Evolutionary conservation across 2,888 invertebrate genomes (phyloP).

Genomic region (Limnephilus auricula): DNA sequence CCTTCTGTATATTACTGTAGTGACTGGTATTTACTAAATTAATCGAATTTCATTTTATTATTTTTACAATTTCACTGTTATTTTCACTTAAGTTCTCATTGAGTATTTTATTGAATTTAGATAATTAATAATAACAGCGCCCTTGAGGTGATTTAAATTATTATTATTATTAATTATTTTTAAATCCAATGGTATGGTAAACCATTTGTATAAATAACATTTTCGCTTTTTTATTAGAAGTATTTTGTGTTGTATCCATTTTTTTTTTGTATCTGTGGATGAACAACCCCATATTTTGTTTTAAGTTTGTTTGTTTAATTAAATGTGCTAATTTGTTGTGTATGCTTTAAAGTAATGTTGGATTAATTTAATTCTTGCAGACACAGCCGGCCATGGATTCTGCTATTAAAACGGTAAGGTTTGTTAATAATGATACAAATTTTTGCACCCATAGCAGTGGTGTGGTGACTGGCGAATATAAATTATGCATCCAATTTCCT

Average conservation of each 20-base stretch:
- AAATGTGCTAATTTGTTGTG: not conserved
- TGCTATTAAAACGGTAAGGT: slow-evolving; percentile 95
- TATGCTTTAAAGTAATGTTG: slow-evolving; percentile 35
- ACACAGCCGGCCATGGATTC: slow-evolving; percentile 96
- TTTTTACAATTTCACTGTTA: no score
- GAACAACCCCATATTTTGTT: not conserved
- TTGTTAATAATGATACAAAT: not conserved
- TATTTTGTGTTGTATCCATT: not conserved
- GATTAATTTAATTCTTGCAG: slow-evolving; percentile 78
- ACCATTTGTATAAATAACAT: not conserved
- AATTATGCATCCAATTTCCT: not conserved
- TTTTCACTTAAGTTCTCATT: no score
- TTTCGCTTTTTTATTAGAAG: not conserved
- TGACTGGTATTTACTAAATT: not conserved
- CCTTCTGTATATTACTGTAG: no score
- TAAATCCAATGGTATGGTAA: not conserved
- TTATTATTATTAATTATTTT: no score
- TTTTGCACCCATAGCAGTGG: not conserved
- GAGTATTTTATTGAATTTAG: no score
- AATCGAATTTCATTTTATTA: not conserved
- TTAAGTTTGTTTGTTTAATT: slow-evolving; percentile 60
- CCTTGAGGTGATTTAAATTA: no score
- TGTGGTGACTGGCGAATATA: not conserved
- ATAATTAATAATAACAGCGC: no score
- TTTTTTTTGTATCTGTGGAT: not conserved